Percentiles rank a stretch among this genome's conserved stretches.
Evolutionary conservation across 1,140 invertebrate genomes (phyloP).

Genomic region (Himalopsyche phryganea): DNA sequence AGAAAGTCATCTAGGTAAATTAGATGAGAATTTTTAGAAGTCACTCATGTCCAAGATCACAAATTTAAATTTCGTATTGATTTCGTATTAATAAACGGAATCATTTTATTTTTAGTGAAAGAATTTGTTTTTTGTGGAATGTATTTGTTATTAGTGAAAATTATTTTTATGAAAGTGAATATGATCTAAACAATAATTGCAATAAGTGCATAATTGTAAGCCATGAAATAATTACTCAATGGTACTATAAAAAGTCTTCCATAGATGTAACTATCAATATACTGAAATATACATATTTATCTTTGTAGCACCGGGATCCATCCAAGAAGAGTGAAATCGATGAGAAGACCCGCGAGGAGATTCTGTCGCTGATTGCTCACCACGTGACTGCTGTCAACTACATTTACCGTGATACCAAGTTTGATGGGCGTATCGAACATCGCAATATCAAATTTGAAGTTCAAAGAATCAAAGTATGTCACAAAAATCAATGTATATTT

Average conservation of each 20-base stretch:
- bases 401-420: conserved; percentile 94
- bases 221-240: too few species aligned
- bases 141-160: too few species aligned
- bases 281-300: conserved; percentile 18
- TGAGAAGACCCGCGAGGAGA: conserved; percentile 93
- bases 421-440: conserved; percentile 82
- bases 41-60: too few species aligned
- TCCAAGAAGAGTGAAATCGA: conserved; percentile 60
- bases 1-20: too few species aligned
- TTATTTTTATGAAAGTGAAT: too few species aligned
- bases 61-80: too few species aligned
- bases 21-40: too few species aligned
- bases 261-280: conserved; percentile 54
- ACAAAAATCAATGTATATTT: conserved; percentile 26
- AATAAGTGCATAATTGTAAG: background rate
- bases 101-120: too few species aligned
- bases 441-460: conserved; percentile 97
- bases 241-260: too few species aligned
- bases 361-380: conserved; percentile 93
- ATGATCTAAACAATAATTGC: too few species aligned
- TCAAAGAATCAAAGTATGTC: conserved; percentile 85
- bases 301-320: conserved; percentile 60
- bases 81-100: too few species aligned
- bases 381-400: conserved; percentile 98
- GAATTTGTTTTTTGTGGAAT: too few species aligned